Percentiles rank a stretch among this genome's conserved stretches.
Evolutionary conservation across 2,797 vertebrate species (phyloP).

Genomic region (Mastacembelus armatus): DNA sequence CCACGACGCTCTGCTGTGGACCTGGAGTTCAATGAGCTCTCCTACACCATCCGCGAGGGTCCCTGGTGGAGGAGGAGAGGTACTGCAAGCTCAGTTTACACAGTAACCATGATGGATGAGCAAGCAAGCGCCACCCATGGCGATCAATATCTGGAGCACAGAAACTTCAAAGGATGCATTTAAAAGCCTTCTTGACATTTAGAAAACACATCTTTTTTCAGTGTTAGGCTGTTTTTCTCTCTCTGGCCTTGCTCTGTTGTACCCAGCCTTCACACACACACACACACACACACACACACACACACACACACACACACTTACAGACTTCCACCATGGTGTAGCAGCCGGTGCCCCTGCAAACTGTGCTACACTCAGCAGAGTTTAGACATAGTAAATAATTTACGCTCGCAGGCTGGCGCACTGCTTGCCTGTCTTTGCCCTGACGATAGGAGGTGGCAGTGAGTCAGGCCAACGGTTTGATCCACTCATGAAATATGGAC

Average conservation of each 20-base stretch:
- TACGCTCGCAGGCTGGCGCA: conserved; percentile 71
- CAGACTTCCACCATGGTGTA: conserved; percentile 51
- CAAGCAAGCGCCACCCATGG: conserved; percentile 38
- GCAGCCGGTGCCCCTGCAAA: conserved; percentile 50
- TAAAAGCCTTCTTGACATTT: conserved; percentile 43
- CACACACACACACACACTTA: conserved; percentile 23
- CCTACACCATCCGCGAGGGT: conserved; percentile 95
- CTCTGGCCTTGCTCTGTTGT: conserved; percentile 16
- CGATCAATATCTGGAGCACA: conserved; percentile 58
- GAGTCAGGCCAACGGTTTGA: conserved; percentile 60
- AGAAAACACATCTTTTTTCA: conserved; percentile 5
- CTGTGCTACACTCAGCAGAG: conserved; percentile 83
- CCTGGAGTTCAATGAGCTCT: conserved; percentile 95
- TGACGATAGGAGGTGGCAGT: conserved; percentile 39
- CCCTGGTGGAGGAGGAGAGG: conserved; percentile 96
- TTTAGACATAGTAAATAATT: conserved; percentile 85
- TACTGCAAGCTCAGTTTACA: conserved; percentile 67
- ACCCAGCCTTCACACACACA: conserved; percentile 7
- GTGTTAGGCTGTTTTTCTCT: conserved; percentile 5
- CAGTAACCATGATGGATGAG: conserved; percentile 48
- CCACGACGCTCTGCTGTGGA: conserved; percentile 95
- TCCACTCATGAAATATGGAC: conserved; percentile 59
- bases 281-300: not conserved
- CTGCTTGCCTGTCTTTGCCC: conserved; percentile 56
- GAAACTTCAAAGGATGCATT: conserved; percentile 46